phyloP scores from a whole-genome alignment of 2,113 vertebrate genomes.

The Egretta garzetta region DNA sequence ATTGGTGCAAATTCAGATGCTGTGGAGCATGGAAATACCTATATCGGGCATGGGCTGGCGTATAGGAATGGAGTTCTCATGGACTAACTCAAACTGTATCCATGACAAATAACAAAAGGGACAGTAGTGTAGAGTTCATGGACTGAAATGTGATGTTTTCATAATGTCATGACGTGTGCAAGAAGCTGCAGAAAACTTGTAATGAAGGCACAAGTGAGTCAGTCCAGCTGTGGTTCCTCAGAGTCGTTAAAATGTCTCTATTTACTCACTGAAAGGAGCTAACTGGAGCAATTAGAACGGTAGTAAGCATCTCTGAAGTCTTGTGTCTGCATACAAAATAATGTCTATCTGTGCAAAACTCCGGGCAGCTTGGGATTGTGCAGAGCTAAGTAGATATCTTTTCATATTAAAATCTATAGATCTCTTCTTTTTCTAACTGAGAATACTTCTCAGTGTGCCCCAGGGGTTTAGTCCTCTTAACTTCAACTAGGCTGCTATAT shows the following conservation, averaged over 20 bases:
- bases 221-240: slow-evolving; percentile 1
- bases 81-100: background rate
- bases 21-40: background rate
- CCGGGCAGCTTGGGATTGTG: background rate
- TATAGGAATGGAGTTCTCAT: background rate
- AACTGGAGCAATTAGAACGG: background rate
- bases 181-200: background rate
- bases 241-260: background rate
- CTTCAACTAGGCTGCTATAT: background rate
- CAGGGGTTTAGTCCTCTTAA: background rate
- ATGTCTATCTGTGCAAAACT: background rate
- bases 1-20: background rate
- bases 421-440: background rate
- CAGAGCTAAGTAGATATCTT: background rate
- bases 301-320: background rate
- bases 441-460: background rate
- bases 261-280: background rate
- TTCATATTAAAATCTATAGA: slow-evolving; percentile 3
- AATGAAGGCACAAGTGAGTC: background rate
- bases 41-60: rapidly evolving
- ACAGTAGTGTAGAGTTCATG: background rate
- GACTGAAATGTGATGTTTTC: background rate
- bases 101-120: background rate
- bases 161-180: background rate
- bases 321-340: background rate